Base-by-base conservation (phyloP, 2,888 invertebrate species). In the Drosophila limbata region DNA sequence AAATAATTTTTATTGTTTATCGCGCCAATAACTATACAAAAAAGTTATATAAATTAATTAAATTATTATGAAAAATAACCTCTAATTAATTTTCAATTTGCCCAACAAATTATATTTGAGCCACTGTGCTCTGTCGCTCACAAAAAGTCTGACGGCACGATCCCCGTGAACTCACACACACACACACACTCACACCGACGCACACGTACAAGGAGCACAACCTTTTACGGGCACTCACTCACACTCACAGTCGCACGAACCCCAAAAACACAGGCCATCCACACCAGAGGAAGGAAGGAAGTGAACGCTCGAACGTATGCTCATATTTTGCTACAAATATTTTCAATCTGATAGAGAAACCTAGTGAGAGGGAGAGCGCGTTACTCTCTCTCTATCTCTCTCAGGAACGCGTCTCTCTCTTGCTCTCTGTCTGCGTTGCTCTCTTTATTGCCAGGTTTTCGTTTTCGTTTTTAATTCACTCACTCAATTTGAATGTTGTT, bases 391-490 rank as follows among this genome's bases (percentile, higher is more conserved):
- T 73, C 51, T n/a, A n/a, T 21, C 63, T 73, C 73, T 73, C 51
- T 21, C 60, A 48, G 35, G 13, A 21, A 52, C 39, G 11, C 47
- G 28, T 35, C 37, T 13, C 21, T 31, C 60, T 59, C 68, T 56
- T 69, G 51, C 63, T 55, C 57, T 70, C 60, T 48, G 17, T 25
- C 47, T 64, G 57, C 59, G 37, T 62, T 55, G 60, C 62, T 74
- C 77, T 81, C 75, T 55, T 56, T 60, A 48, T 79, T 71, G 70
- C 80, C 64, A 69, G 74, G 71, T 70, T 82, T 70, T 70, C 31
- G 71, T 70, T 82, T 70, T 70, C 31, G 35, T 40, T 74, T 90
- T 84, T 90, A 90, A 90, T 90, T 85, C 85, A 90, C 90, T 90
- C 85, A 84, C 79, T 81, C 81, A 85, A 86, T 84, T 85, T 84